Base-by-base conservation (phyloP, 2,888 invertebrate species). In the Rapana venosa region DNA sequence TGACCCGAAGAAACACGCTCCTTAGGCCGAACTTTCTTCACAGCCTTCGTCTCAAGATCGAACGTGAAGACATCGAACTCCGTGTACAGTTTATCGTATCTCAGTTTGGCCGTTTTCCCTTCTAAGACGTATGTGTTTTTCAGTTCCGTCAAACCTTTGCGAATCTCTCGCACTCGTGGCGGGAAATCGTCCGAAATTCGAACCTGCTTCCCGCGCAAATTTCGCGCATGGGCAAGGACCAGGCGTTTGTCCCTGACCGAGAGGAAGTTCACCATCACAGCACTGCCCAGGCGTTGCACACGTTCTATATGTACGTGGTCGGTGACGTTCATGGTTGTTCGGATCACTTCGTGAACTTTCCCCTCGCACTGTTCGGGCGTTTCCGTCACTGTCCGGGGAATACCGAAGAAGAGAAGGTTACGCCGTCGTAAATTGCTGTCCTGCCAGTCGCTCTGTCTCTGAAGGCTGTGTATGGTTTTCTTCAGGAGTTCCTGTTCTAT, bases 371-470 rank as follows among this genome's bases (percentile, higher is more conserved):
- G 30, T 86, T 86, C 86, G 66, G 17, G 86, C 30, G 86, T 86
- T 58, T 61, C 86, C 86, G 86, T 66, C 66, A 35, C n/a, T 32
- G 86, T 86, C 22, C 86, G 86, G 61, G 86, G 35, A 20, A 86
- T 61, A 2, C 86, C 86, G 86, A 86, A 86, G 86, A 86, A 86
- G 86, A 86, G 61, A 66, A 86, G 86, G 86, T 86, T 86, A 2
- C 22, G 66, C 30, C 86, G 86, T 8, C 86, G 86, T 15, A 8
- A 26, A 66, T 86, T 22, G 86, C 30, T 22, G 58, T 86, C 86
- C 17, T 66, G 61, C 66, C 86, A 35, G 1, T 86, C 61, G 66
- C 13, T 11, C 20, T 22, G 61, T 32, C 32, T 86, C 35, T 32
- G n/a, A 26, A 86, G 86, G 17, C 11, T 8, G 30, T 66, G 30